A percentile compares a stretch with the other conserved stretches of the same genome.
Conservation (phyloP, 2,797 vertebrate species). For the Zenarchopterus dispar region DNA sequence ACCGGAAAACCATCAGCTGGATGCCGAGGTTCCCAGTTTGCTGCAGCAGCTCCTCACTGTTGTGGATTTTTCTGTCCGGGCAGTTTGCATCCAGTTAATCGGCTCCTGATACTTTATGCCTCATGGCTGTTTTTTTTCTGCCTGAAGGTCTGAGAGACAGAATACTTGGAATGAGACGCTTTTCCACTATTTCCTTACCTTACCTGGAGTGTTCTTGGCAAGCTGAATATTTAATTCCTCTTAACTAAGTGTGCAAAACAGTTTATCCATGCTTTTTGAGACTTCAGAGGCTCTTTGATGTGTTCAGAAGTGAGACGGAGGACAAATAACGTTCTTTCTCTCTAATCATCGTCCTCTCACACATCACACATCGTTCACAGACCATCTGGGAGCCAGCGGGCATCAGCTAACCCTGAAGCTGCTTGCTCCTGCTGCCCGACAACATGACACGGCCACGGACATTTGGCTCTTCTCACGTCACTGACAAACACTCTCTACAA, state of each 20-base stretch:
- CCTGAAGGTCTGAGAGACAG: background rate
- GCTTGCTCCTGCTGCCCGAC: conserved; percentile 39
- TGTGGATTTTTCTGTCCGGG: conserved; percentile 3
- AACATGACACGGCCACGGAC: conserved; percentile 5
- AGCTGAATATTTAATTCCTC: conserved; percentile 14
- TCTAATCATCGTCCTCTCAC: conserved; percentile 23
- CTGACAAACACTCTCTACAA: background rate
- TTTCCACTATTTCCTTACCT: background rate
- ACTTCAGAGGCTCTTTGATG: conserved; percentile 8
- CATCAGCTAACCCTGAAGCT: conserved; percentile 43
- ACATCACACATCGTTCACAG: conserved; percentile 57
- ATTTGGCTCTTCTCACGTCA: conserved; percentile 1
- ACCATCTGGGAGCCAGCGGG: conserved; percentile 59
- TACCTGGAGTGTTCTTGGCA: background rate
- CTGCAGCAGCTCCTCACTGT: conserved; percentile 23
- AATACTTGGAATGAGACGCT: too few species aligned
- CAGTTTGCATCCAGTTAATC: conserved; percentile 48
- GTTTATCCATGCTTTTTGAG: background rate
- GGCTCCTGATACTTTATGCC: conserved; percentile 19
- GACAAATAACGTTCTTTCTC: conserved; percentile 3
- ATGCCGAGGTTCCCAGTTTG: background rate
- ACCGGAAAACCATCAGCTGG: too few species aligned
- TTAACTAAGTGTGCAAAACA: conserved; percentile 5
- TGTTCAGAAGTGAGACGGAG: background rate
- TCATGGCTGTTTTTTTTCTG: conserved; percentile 1